These are phyloP conservation scores for Myrmophylax atrothorax DNA, from an alignment of 2,113 vertebrate genomes.

Conservation along the genomic window DNA sequence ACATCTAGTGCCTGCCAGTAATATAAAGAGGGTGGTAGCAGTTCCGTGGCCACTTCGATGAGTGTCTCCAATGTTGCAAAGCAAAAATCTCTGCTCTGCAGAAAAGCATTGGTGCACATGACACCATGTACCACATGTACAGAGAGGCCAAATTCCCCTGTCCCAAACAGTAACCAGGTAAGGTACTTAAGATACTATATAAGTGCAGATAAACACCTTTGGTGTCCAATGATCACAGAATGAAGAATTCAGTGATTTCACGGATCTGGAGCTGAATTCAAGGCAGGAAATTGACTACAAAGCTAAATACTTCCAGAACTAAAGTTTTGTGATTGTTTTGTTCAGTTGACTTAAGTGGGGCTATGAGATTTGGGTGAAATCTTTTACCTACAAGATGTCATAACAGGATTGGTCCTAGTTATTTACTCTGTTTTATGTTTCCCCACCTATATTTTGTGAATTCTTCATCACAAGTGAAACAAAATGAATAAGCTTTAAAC, in stretches of 20 bases:
- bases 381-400: not conserved
- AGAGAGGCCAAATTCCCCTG: not conserved
- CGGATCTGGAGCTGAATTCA: not conserved
- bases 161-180: not conserved
- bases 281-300: not conserved
- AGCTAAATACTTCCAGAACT: not conserved
- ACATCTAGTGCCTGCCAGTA: not conserved
- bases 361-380: not conserved
- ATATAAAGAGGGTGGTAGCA: not conserved
- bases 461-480: not conserved
- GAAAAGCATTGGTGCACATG: not conserved
- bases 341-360: not conserved
- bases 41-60: rapidly evolving
- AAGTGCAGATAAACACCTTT: not conserved
- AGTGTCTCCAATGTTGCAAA: not conserved
- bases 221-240: not conserved
- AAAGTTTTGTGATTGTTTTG: not conserved
- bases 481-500: not conserved
- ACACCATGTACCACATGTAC: not conserved
- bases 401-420: not conserved
- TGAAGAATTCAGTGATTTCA: not conserved
- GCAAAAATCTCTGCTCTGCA: not conserved
- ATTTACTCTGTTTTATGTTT: not conserved
- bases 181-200: not conserved
- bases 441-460: not conserved